Percentiles rank a stretch among this genome's conserved stretches.
These are phyloP conservation scores for Anastrepha obliqua DNA, from an alignment of 1,140 invertebrate species.

Conservation along the genomic window DNA sequence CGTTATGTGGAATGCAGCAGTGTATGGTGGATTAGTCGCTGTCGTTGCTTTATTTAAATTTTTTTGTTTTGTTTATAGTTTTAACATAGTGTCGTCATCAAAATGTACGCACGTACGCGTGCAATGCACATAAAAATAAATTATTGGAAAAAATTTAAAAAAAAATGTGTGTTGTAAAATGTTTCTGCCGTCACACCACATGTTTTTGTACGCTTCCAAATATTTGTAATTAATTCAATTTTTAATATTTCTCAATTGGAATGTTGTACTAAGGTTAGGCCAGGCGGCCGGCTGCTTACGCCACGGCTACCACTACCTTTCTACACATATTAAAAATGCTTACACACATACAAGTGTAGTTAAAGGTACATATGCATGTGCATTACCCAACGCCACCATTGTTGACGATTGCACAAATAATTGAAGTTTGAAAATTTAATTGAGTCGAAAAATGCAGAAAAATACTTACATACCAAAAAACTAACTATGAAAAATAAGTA, in stretches of 20 bases:
- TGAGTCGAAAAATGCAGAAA: conserved; percentile 50
- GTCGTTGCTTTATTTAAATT: neutral
- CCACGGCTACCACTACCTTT: neutral
- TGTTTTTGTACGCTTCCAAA: neutral
- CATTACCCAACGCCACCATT: neutral
- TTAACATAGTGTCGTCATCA: conserved; percentile 15
- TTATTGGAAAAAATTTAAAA: neutral
- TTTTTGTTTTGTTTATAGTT: neutral
- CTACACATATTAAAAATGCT: neutral
- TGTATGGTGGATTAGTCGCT: neutral
- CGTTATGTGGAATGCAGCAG: neutral
- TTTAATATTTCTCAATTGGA: conserved; percentile 13
- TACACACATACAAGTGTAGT: neutral
- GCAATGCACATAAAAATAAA: neutral
- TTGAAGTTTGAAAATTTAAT: conserved; percentile 21
- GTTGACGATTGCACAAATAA: conserved; percentile 11
- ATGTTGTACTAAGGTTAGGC: neutral
- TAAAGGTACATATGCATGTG: neutral
- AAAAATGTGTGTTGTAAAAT: neutral
- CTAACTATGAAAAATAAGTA: neutral
- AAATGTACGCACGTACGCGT: neutral
- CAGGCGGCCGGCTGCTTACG: neutral
- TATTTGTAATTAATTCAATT: conserved; percentile 5
- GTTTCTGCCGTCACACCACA: no score
- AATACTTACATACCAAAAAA: neutral